These are phyloP conservation scores for Drosophila sproati DNA, from an alignment of 1,140 invertebrate genomes.

Conservation along the genomic window DNA sequence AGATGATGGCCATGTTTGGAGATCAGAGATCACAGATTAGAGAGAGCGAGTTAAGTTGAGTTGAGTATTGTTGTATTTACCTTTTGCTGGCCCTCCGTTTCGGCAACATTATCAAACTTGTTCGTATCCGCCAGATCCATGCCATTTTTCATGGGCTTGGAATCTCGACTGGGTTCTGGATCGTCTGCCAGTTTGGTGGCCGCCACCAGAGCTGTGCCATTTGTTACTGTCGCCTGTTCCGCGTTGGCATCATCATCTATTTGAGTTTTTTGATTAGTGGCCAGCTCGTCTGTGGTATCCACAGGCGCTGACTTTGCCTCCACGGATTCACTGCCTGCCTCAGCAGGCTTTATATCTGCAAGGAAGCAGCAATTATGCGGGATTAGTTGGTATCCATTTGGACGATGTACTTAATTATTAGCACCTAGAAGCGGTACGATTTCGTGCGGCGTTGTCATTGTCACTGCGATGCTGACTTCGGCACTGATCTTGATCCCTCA, in stretches of 20 bases:
- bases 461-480: background rate
- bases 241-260: background rate
- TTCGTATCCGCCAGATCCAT: constrained; percentile 36
- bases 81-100: constrained; percentile 77
- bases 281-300: background rate
- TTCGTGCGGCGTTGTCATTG: constrained; percentile 50
- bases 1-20: background rate
- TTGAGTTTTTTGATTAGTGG: too few relatives aligned
- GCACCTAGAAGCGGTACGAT: constrained; percentile 63
- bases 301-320: background rate
- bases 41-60: background rate
- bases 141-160: constrained; percentile 43
- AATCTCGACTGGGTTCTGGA: background rate
- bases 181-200: constrained; percentile 30
- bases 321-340: constrained; percentile 14
- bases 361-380: background rate
- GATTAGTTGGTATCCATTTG: background rate
- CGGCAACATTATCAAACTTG: constrained; percentile 55
- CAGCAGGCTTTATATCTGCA: constrained; percentile 60
- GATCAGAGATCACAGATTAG: background rate
- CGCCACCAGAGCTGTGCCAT: constrained; percentile 44
- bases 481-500: constrained; percentile 4
- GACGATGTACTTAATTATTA: background rate
- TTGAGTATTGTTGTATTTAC: constrained; percentile 27
- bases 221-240: constrained; percentile 9